Evolutionary conservation across 2,888 invertebrate genomes (phyloP), one percentile per base, ranked within the genome.

Genomic region (Platycheirus rosarum): DNA sequence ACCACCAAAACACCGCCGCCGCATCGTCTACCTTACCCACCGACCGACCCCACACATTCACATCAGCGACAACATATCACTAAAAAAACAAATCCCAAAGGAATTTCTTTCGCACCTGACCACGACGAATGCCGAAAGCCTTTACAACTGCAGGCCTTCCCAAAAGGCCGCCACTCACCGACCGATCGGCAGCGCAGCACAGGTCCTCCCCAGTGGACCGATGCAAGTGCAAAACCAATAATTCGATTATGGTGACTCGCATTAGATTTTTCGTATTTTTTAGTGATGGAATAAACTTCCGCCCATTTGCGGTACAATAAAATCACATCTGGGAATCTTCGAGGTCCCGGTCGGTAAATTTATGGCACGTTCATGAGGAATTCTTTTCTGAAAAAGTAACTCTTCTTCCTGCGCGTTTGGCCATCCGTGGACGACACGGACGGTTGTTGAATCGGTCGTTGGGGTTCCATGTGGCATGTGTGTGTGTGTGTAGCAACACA

Each of bases 91-190:
- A 69, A 62, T 73, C 85, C 70, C 85, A 60, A 53, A 70, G 85
- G 84, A 84, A 80, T 85, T 80, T 77, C 84, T 84, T 85, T 85
- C 85, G 85, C 85, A 85, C 85, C 85, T 85, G 85, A 85, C 73
- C 77, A 76, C 70, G 66, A 76, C 76, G 71, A 82, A 76, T 76
- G 70, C 51, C 70, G 71, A 66, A 71, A 69, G 48, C 63, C 51
- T 68, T 23, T 2, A 2, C 23, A 23, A n/a, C n/a, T n/a, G n/a
- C n/a, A 71, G 6, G 65, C 42, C 63, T 32, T 68, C 37, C 44
- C 51, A 66, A n/a, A 51, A 66, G 51, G 40, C 55, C 55, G 40
- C 13, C 55, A 13, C 1, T 14, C 8, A 23, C 37, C 11, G 18
- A 0, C 53, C 16, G 18, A n/a, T n/a, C 55, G 23, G 14, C 55